Base-by-base conservation (phyloP, 2,113 vertebrate genomes). In the Octodon degus region DNA sequence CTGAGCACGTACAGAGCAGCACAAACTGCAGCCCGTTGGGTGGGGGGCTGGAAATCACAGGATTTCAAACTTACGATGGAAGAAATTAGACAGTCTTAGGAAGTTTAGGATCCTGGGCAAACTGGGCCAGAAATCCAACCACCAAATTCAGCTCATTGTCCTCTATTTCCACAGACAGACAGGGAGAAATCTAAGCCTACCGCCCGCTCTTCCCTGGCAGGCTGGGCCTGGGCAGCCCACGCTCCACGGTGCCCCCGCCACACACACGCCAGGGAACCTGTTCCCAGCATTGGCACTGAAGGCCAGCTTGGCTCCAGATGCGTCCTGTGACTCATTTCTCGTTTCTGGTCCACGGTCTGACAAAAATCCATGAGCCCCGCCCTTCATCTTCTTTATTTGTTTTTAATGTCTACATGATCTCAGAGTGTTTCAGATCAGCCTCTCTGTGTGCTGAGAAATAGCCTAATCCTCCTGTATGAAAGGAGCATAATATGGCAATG, bases 401-500 rank as follows among this genome's bases (percentile, higher is more conserved):
- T 79, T 68, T 62, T 30, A 67, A 70, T 63, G 40, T 70, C 37
- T 19, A 5, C 9, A 24, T 72, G 32, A 65, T 53, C 81, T 53
- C 16, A 11, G 19, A 80, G 63, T 47, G 32, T 50, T 1, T 24
- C 25, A 50, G 19, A 74, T 25, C 79, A 25, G 47, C 55, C 7
- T 86, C 32, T 16, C 14, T 34, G 55, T 32, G 14, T 79, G 32
- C 43, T 79, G 76, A 19, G 76, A 79, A 50, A 32, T 9, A 79
- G 32, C 62, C 19, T 87, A 65, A 22, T 9, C 14, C 19, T 79
- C 5, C 67, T 22, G 24, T 55, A 34, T 11, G 63, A 86, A 65
- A 0, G 4, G 24, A 77, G 72, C 24, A 9, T 25, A n/a, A 2
- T 30, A 4, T 0, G 5, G 34, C 7, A n/a, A 13, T 76, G 16